phyloP scores from a whole-genome alignment of 2,797 vertebrate species.

The Babyrousa celebensis region DNA sequence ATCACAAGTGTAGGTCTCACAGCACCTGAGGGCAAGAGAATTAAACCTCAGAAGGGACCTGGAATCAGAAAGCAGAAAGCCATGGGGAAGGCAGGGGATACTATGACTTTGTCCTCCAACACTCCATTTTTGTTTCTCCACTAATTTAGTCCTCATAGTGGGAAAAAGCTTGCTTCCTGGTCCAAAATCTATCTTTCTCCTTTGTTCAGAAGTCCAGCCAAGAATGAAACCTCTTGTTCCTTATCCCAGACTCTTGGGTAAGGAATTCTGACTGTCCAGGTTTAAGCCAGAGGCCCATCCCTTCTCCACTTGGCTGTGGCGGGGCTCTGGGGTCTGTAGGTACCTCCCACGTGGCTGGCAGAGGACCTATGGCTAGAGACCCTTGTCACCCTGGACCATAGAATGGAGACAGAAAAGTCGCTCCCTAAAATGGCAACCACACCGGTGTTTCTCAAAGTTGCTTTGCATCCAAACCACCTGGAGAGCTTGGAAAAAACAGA shows the following conservation, averaged over 20 bases:
- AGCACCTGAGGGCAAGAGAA: background rate
- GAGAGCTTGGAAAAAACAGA: constrained; percentile 12
- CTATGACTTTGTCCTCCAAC: background rate
- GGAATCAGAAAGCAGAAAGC: constrained; percentile 23
- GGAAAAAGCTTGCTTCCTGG: background rate
- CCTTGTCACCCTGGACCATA: background rate
- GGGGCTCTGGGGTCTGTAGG: background rate
- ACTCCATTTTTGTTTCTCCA: background rate
- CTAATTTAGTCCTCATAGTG: background rate
- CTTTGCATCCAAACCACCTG: background rate
- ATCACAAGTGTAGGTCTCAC: background rate
- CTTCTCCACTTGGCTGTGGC: background rate
- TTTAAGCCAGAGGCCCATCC: background rate
- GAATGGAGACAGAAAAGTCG: background rate
- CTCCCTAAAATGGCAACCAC: background rate
- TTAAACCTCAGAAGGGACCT: background rate
- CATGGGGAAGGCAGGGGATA: background rate
- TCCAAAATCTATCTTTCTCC: constrained; percentile 23
- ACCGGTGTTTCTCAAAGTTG: constrained; percentile 11
- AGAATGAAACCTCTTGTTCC: background rate
- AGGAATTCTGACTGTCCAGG: background rate
- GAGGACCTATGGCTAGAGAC: background rate
- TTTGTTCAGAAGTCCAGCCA: constrained; percentile 24
- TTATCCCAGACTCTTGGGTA: background rate
- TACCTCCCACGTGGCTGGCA: background rate